These are phyloP conservation scores for Meandrusa payeni DNA, from an alignment of 2,888 invertebrate genomes.

Conservation along the genomic window DNA sequence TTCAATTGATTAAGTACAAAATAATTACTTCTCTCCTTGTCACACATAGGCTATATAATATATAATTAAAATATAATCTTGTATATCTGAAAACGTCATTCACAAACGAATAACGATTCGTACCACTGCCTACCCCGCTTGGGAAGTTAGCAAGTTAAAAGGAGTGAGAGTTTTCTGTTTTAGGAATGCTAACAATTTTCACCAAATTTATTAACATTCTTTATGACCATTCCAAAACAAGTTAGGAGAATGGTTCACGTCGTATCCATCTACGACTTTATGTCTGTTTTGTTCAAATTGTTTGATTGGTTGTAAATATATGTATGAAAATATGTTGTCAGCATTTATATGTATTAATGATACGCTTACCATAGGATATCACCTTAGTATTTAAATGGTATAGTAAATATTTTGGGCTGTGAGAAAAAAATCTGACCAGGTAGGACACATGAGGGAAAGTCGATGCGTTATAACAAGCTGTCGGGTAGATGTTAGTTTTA, in stretches of 20 bases:
- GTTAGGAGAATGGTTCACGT: not conserved
- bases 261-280: not conserved
- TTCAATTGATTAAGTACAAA: no score
- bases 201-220: no score
- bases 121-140: no score
- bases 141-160: no score
- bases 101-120: no score
- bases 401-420: slow-evolving; percentile 19
- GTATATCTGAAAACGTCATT: no score
- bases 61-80: no score
- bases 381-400: slow-evolving; percentile 9
- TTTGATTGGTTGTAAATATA: not conserved
- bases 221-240: not conserved
- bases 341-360: slow-evolving; percentile 17
- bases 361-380: slow-evolving; percentile 7
- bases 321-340: not conserved
- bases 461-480: not conserved
- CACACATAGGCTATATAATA: no score
- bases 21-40: no score
- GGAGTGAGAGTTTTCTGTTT: no score
- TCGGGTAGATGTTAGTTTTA: not conserved
- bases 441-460: slow-evolving; percentile 10
- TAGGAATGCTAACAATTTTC: no score
- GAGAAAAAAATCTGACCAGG: slow-evolving; percentile 9
- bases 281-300: not conserved